Evolutionary conservation across 2,113 vertebrate species (phyloP), one percentile per base, ranked within the genome.

Genomic region (Pseudorectes ferrugineus): DNA sequence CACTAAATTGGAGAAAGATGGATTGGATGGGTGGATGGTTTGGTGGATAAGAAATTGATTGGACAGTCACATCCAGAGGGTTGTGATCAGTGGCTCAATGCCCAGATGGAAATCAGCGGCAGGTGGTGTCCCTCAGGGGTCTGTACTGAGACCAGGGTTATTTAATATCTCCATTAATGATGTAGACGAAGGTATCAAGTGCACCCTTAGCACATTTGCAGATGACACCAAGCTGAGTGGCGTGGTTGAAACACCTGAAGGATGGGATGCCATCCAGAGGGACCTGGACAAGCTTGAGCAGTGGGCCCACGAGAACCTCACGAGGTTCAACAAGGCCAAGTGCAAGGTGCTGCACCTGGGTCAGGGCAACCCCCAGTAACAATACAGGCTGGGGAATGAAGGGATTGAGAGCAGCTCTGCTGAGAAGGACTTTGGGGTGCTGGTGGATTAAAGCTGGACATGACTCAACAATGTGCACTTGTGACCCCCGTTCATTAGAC

Each of bases 131-230:
- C 59, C 26, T 33, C 26, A 15, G 33, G 22, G 15, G 12, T 36
- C 43, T 35, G 11, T 49, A 24, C 26, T 57, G 31, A 62, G 75
- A 36, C 12, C 12, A 58, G 23, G 2, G 1, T 24, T 24, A 43
- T 24, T 63, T 22, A 35, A 31, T 48, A 31, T 26, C 42, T 36
- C 63, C 35, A 49, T 79, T 57, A 63, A 48, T 10, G 6, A 35
- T 25, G 26, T 25, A n/a, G 42, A 63, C 0, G 0, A 63, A 49
- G 42, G 18, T 18, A 57, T 6, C 0, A 1, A 63, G 26, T 11
- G 25, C 17, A 28, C 12, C 12, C 26, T 59, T 28, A 33, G 36
- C 10, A 31, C 10, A 42, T 42, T 5, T 42, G 35, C 13, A 63
- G 40, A 26, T 15, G 31, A 22, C 35, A 57, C 25, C 29, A 55